Evolutionary conservation across 2,888 invertebrate genomes (phyloP), one percentile per base, ranked within the genome.

Genomic region (Dromius quadrimaculatus): DNA sequence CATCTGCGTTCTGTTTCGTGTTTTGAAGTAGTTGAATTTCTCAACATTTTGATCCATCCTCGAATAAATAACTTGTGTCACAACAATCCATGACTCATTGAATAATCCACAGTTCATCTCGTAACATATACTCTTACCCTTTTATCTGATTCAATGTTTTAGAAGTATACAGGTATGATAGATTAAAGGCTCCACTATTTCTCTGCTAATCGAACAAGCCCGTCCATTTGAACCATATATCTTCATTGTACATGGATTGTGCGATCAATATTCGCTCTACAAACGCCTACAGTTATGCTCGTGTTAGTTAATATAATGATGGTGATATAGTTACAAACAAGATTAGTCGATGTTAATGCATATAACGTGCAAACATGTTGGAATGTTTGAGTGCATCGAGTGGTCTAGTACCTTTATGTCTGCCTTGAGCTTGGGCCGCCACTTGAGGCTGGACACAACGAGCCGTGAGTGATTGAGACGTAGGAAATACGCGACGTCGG

Each of bases 381-480:
- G 54, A 6, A 41, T 15, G 11, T 41, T n/a, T 59, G 36, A 17
- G 9, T 22, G 20, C 11, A 8, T 1, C 15, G 11, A 47, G 22
- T 28, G 34, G 32, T 28, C 34, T 13, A 17, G 19, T 80, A 87
- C 88, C 76, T 84, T 83, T 4, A 90, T 76, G 73, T 90, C 90
- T 1, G 79, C 77, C 76, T 88, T 89, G 19, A 94, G 87, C 74
- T 90, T 88, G 0, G 93, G 92, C 17, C 93, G 85, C 94, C 94
- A 95, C 71, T 87, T 85, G 17, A 94, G 83, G n/a, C 88, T 88
- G 71, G 93, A 92, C 1, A 92, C 92, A 9, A 95, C 84, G 0
- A 94, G 84, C 34, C 93, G 86, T 0, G 94, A 94, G 79, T 94
- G 94, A 82, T 95, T 95, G 74, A 95, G 86, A 20, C 90, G 88